Conservation (phyloP, 2,888 invertebrate genomes). For the Lasius fuliginosus region DNA sequence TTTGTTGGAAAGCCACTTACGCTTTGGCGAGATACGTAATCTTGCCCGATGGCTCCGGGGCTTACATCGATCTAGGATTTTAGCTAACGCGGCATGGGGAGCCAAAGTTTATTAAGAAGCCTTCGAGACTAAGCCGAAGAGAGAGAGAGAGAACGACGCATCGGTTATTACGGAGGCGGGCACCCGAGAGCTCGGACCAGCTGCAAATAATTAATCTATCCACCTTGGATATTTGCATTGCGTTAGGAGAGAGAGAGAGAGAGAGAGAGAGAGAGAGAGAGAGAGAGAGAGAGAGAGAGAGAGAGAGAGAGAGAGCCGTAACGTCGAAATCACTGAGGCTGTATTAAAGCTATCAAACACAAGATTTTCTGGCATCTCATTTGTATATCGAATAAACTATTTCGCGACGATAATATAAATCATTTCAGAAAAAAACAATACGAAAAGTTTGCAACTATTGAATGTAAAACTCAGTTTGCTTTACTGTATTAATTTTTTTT, state of each 20-base stretch:
- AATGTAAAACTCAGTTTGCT: not conserved
- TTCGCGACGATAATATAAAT: not conserved
- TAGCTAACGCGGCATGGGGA: conserved; percentile 43
- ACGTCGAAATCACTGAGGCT: not conserved
- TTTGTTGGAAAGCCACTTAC: conserved; percentile 58
- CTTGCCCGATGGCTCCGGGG: conserved; percentile 49
- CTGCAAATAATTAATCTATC: conserved; percentile 54
- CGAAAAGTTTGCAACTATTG: not conserved
- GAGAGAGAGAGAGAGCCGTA: not conserved
- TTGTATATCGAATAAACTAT: not conserved
- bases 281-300: too few relatives aligned
- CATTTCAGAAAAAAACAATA: not conserved
- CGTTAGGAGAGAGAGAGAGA: not conserved
- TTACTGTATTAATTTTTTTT: not conserved
- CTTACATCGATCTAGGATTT: conserved; percentile 57
- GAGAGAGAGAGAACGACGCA: conserved; percentile 8
- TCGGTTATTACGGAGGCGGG: conserved; percentile 35
- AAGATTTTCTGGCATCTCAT: conserved; percentile 11
- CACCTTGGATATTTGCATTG: conserved; percentile 35
- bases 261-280: too few relatives aligned
- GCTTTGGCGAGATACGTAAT: conserved; percentile 56
- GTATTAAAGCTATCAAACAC: conserved; percentile 1
- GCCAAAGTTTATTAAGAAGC: conserved; percentile 55
- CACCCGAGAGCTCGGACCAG: conserved; percentile 39
- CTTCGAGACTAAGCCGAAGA: conserved; percentile 33